Percentiles rank a stretch among this genome's conserved stretches.
Conservation (phyloP, 53 echinoderm and acorn worm species). For the Antedon mediterranea region DNA sequence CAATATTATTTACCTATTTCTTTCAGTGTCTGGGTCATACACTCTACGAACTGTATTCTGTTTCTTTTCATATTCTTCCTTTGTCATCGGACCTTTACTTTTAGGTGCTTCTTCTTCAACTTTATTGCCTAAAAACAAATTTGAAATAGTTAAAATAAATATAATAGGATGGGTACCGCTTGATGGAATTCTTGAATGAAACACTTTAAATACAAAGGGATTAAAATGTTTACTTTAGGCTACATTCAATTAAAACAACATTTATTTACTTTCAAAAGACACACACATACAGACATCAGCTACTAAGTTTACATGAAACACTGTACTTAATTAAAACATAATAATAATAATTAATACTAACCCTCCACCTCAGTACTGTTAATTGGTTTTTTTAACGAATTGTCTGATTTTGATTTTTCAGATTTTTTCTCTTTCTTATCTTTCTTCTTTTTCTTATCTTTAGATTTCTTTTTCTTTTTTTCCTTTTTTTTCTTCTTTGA, state of each 20-base stretch:
- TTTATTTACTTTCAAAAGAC: too few species aligned
- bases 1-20: conserved; percentile 43
- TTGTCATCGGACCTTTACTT: conserved; percentile 65
- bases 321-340: too few species aligned
- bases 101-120: background rate
- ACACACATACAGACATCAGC: too few species aligned
- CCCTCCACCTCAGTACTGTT: too few species aligned
- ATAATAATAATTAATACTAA: too few species aligned
- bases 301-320: too few species aligned
- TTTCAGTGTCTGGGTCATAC: conserved; percentile 67
- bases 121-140: background rate
- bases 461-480: conserved; percentile 37
- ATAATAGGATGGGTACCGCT: too few species aligned
- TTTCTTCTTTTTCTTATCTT: conserved; percentile 35
- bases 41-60: conserved; percentile 52
- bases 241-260: too few species aligned
- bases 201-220: too few species aligned
- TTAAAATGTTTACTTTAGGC: too few species aligned
- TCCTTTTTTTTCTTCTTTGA: conserved; percentile 38
- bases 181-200: too few species aligned
- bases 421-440: conserved; percentile 21
- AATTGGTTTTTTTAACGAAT: conserved; percentile 7
- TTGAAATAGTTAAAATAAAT: too few species aligned
- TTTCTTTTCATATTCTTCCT: conserved; percentile 66
- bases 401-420: conserved; percentile 5